Percentiles rank a stretch among this genome's conserved stretches.
phyloP scores from a whole-genome alignment of 30 jellyfish, hydroid and myxozoan genomes.

The Aurelia sp. region DNA sequence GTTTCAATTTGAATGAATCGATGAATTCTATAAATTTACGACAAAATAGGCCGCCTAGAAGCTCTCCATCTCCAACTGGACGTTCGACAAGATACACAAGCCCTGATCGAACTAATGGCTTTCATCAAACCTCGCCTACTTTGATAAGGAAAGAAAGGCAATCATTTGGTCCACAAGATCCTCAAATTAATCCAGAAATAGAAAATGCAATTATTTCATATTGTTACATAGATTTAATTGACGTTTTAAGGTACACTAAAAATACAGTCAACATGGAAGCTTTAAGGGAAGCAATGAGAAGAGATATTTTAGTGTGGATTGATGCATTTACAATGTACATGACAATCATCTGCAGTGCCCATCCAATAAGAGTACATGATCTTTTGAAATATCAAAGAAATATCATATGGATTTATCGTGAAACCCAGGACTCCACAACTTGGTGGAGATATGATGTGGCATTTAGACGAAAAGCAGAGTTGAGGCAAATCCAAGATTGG shows the following conservation, averaged over 20 bases:
- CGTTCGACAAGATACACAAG: slow-evolving; percentile 17
- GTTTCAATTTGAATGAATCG: slow-evolving; percentile 49
- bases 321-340: slow-evolving; percentile 81
- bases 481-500: slow-evolving; percentile 83
- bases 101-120: slow-evolving; percentile 47
- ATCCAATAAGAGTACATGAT: slow-evolving; percentile 85
- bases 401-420: slow-evolving; percentile 89
- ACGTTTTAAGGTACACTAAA: slow-evolving; percentile 66
- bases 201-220: slow-evolving; percentile 80
- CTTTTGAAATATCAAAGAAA: slow-evolving; percentile 76
- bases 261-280: slow-evolving; percentile 60
- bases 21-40: slow-evolving; percentile 39
- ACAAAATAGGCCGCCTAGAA: slow-evolving; percentile 35
- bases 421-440: slow-evolving; percentile 80
- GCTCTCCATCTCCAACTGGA: slow-evolving; percentile 38
- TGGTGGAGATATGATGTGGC: slow-evolving; percentile 99
- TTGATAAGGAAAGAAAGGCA: slow-evolving; percentile 58
- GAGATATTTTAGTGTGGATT: slow-evolving; percentile 86
- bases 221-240: slow-evolving; percentile 68
- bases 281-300: slow-evolving; percentile 56
- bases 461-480: slow-evolving; percentile 90
- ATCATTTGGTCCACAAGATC: slow-evolving; percentile 86
- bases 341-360: slow-evolving; percentile 77
- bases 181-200: slow-evolving; percentile 80
- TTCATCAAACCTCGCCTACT: slow-evolving; percentile 76